A percentile compares a stretch with the other conserved stretches of the same genome.
These are phyloP conservation scores for Serinus canaria DNA, from an alignment of 2,113 vertebrate genomes.

Conservation along the genomic window DNA sequence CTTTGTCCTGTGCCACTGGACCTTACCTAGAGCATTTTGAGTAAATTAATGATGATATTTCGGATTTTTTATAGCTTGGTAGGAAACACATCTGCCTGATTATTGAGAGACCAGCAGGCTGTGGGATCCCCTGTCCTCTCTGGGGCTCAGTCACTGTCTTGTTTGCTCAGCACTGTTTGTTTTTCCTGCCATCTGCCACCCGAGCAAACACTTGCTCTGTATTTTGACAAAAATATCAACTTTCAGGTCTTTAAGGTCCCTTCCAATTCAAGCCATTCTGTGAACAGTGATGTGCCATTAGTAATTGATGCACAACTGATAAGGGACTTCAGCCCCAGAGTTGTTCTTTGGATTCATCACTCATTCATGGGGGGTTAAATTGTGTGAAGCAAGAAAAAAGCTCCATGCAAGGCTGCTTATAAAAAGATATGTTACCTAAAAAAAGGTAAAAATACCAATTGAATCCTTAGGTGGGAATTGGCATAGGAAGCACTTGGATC, in stretches of 20 bases:
- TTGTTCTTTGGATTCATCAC: neutral
- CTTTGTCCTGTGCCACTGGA: neutral
- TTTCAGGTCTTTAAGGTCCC: neutral
- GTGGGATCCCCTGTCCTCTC: neutral
- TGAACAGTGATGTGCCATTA: neutral
- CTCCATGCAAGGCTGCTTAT: neutral
- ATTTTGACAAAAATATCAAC: neutral
- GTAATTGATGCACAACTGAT: neutral
- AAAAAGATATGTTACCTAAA: neutral
- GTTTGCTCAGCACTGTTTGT: neutral
- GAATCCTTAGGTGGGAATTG: rapidly evolving
- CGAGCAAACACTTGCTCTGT: neutral
- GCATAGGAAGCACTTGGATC: neutral
- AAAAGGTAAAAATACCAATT: neutral
- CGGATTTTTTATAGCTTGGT: neutral
- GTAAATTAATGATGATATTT: neutral
- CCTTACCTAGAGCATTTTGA: neutral
- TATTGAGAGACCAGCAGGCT: neutral
- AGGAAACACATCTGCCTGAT: neutral
- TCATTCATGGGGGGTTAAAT: rapidly evolving
- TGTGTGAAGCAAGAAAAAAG: neutral
- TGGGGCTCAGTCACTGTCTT: neutral
- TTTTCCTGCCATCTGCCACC: neutral
- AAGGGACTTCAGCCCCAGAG: neutral
- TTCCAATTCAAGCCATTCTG: neutral